Percentiles rank a stretch among this genome's conserved stretches.
These are phyloP conservation scores for Atta texana DNA, from an alignment of 1,140 invertebrate genomes.

Conservation along the genomic window DNA sequence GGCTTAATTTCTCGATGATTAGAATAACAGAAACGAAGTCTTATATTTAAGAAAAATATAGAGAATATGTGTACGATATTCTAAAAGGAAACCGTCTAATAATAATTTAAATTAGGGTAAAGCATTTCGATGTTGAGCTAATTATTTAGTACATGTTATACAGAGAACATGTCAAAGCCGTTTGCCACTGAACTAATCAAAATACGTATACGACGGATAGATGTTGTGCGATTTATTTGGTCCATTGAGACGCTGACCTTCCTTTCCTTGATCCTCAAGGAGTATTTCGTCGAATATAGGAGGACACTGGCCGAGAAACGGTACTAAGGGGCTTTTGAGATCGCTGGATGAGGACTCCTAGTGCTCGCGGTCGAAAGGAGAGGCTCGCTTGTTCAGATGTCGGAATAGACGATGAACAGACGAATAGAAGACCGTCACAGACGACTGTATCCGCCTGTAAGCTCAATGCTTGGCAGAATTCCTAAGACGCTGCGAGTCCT, in stretches of 20 bases:
- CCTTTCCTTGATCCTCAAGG: slow-evolving; percentile 67
- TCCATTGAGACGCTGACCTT: slow-evolving; percentile 66
- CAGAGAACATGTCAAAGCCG: slow-evolving; percentile 49
- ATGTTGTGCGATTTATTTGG: slow-evolving; percentile 68
- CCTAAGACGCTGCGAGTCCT: slow-evolving; percentile 73
- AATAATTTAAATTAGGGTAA: too few relatives aligned
- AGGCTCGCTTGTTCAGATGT: slow-evolving; percentile 70
- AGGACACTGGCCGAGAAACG: slow-evolving; percentile 44
- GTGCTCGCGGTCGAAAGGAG: slow-evolving; percentile 50
- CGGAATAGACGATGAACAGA: slow-evolving; percentile 78
- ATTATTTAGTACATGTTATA: slow-evolving; percentile 21
- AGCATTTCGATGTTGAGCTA: slow-evolving; percentile 2
- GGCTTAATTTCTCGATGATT: background rate
- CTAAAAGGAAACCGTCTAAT: background rate
- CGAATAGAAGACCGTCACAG: slow-evolving; percentile 70
- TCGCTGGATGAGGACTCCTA: slow-evolving; percentile 58
- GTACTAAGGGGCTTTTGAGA: slow-evolving; percentile 75
- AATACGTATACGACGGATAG: slow-evolving; percentile 37
- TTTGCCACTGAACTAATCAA: slow-evolving; percentile 58
- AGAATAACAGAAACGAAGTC: background rate
- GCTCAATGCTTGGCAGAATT: slow-evolving; percentile 75
- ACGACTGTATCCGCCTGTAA: slow-evolving; percentile 67
- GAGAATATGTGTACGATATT: background rate
- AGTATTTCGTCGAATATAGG: slow-evolving; percentile 54
- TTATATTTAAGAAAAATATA: background rate